Evolutionary conservation across 2,797 vertebrate genomes (phyloP).

Genomic region (Halcyon chelicuti): DNA sequence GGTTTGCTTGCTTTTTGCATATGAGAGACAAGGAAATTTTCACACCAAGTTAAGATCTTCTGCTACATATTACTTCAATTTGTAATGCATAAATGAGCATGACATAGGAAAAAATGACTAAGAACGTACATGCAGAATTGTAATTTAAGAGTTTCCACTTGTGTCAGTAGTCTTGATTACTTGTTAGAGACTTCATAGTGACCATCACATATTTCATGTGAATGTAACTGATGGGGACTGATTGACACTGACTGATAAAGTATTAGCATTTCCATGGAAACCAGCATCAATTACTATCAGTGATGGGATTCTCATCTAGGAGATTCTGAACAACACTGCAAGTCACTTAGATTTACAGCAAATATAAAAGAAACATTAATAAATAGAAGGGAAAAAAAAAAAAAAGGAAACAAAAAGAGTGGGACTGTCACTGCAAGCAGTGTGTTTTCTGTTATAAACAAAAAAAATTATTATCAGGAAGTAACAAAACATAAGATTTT

Average conservation of each 20-base stretch:
- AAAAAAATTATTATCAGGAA: neutral
- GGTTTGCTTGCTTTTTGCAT: neutral
- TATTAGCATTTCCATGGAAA: slow-evolving; percentile 69
- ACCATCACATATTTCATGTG: neutral
- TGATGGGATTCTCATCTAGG: neutral
- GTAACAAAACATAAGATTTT: neutral
- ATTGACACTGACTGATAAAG: slow-evolving; percentile 60
- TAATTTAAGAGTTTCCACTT: slow-evolving; percentile 4
- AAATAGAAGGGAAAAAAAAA: neutral
- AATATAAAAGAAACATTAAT: slow-evolving; percentile 4
- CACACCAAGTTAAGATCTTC: neutral
- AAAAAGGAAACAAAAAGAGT: neutral
- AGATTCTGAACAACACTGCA: slow-evolving; percentile 37
- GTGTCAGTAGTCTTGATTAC: slow-evolving; percentile 10
- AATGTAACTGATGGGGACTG: neutral
- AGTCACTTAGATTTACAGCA: neutral
- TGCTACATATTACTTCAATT: neutral
- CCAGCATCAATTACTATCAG: slow-evolving; percentile 63
- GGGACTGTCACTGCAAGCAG: neutral
- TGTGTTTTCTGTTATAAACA: neutral
- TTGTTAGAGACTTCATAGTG: neutral
- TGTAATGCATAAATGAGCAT: neutral
- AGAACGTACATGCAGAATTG: neutral
- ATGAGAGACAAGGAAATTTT: neutral
- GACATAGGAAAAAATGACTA: neutral